Base-by-base conservation (phyloP, 2,797 vertebrate genomes). In the Cossypha niveicapilla region DNA sequence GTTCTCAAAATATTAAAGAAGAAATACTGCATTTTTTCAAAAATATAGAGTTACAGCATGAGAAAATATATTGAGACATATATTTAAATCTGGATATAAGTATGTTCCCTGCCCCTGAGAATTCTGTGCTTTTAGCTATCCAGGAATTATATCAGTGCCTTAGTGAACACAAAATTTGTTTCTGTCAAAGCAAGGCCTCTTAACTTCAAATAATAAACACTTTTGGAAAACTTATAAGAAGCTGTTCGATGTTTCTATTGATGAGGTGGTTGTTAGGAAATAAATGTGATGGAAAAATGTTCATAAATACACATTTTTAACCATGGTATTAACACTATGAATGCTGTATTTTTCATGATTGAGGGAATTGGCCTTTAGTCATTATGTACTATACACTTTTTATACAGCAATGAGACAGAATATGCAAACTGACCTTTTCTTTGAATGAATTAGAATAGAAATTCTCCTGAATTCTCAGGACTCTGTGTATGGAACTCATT, bases 381-480 rank as follows among this genome's bases (percentile, higher is more conserved):
- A 14, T 77, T 67, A 80, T 9, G 4, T 65, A 45, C 10, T 66
- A 18, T 75, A 60, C 12, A 16, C 51, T 65, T 91, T 58, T 88
- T 74, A 10, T 48, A 35, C 13, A 84, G 71, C 58, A 67, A 4
- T 78, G 44, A 91, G 93, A 84, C 77, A 66, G 35, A 82, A 78
- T 85, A 70, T 86, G 41, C 79, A 85, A 68, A 78, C 81, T 96
- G 90, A 95, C 86, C 91, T 93, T 92, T 96, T 77, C 74, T 61
- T 78, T 60, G 35, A 79, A 67, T 77, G 48, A 78, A 88, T 93
- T 90, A 76, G 42, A 77, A 58, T 53, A 70, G 41, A 76, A 92
- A 53, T 79, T 74, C 28, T 45, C 17, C 37, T 54, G 54, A 86
- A 39, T 84, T 85, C 85, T 86, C 50, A 63, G 50, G 48, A 37